phyloP scores from a whole-genome alignment of 2,888 invertebrate species.

The Eupithecia abbreviata region DNA sequence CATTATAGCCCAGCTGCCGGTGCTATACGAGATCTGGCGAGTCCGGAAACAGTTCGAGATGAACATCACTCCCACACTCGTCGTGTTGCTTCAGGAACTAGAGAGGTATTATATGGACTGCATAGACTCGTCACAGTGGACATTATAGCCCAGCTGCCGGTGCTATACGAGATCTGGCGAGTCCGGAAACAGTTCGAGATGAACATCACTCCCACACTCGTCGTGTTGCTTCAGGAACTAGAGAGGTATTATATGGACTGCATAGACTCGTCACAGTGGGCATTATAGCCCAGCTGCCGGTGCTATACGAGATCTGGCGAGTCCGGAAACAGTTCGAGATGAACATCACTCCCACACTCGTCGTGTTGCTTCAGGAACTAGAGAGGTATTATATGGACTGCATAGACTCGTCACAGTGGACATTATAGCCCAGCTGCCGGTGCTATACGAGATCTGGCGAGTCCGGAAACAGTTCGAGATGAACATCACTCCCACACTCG shows the following conservation, averaged over 20 bases:
- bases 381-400: too few relatives aligned
- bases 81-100: constrained; percentile 94
- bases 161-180: constrained; percentile 90
- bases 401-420: too few relatives aligned
- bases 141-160: constrained; percentile 90
- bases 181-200: constrained; percentile 91
- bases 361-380: too few relatives aligned
- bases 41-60: constrained; percentile 91
- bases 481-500: too few relatives aligned
- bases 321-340: too few relatives aligned
- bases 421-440: too few relatives aligned
- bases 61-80: constrained; percentile 91
- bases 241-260: constrained; percentile 81
- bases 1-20: constrained; percentile 90
- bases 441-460: too few relatives aligned
- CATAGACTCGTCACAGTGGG: too few relatives aligned
- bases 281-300: too few relatives aligned
- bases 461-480: too few relatives aligned
- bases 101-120: constrained; percentile 88
- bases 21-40: constrained; percentile 90
- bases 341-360: too few relatives aligned
- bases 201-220: constrained; percentile 91
- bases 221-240: constrained; percentile 94
- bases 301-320: too few relatives aligned
- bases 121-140: constrained; percentile 92